Evolutionary conservation across 1,140 invertebrate genomes (phyloP), one percentile per base, ranked within the genome.

Genomic region (Frieseomelitta varia): DNA sequence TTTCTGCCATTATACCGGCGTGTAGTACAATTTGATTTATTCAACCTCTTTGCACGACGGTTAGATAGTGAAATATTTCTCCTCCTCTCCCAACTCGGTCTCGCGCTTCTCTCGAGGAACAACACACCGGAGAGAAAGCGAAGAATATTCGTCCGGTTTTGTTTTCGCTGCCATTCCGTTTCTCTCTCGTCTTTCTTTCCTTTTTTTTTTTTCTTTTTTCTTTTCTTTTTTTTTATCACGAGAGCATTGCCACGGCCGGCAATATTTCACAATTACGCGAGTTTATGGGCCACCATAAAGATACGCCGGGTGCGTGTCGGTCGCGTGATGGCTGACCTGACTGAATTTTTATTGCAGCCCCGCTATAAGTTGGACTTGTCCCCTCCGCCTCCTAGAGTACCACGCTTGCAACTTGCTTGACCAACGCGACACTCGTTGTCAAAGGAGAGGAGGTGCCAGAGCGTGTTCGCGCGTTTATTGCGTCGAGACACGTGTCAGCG

Each of bases 241-340:
- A 85, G 72, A 81, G 81, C 89, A 92, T 90, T 84, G 91, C 84
- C 86, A 87, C 81, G 83, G 79, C 74, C 68, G 84, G 92, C 87
- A 91, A 93, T 94, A 93, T 93, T 93, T 94, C 90, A 92, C 92
- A 94, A 93, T 94, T 94, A 94, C 92, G 92, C 89, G 85, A 86
- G 89, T 93, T 93, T 93, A 93, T 91, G 89, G 85, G 85, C 86
- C 86, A 90, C 92, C 87, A 93, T 93, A 93, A 93, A 93, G 91
- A 93, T 93, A 93, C 91, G 88, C 39, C 39, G 82, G 80, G 90
- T 91, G 89, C 90, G 92, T 93, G 92, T 91, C 90, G 90, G 88
- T 92, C 90, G 87, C 91, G 80, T 88, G 88, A 92, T 92, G 91
- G 88, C 89, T 85, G 90, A 92, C 87, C 88, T 73, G 84, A 68